phyloP scores from a whole-genome alignment of 2,888 invertebrate genomes.

The Pseudococcus viburni region DNA sequence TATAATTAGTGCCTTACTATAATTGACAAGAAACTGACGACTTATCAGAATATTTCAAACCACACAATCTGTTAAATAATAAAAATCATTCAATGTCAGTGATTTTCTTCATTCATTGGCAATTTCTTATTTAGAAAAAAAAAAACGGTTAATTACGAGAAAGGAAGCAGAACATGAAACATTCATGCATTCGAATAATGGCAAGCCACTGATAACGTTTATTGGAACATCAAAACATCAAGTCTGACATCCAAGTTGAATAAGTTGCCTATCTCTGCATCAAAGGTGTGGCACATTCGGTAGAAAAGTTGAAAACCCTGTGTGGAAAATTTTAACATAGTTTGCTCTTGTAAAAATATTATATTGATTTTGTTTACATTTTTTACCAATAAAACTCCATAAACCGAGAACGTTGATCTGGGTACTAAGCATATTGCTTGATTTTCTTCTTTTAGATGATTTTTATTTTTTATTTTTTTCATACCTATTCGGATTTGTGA shows the following conservation, averaged over 20 bases:
- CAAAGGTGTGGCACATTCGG: neutral
- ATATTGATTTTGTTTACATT: constrained; percentile 24
- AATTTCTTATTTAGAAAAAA: neutral
- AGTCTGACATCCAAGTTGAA: neutral
- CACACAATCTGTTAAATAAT: neutral
- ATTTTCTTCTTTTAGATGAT: constrained; percentile 4
- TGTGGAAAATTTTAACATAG: no score
- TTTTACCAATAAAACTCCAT: neutral
- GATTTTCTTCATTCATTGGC: neutral
- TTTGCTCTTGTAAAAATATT: neutral
- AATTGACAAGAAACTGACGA: neutral
- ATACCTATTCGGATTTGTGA: neutral
- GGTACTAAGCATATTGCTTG: neutral
- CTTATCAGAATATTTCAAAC: neutral
- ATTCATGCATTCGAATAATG: no score
- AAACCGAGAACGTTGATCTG: neutral
- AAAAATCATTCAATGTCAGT: neutral
- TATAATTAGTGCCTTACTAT: no score
- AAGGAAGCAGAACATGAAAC: no score
- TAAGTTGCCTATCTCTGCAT: neutral
- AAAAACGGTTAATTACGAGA: no score
- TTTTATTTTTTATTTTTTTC: constrained; percentile 36
- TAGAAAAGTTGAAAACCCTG: no score
- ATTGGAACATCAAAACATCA: neutral
- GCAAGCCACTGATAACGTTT: neutral